Evolutionary conservation across 2,113 vertebrate genomes (phyloP), one percentile per base, ranked within the genome.

Genomic region (Laterallus jamaicensis): DNA sequence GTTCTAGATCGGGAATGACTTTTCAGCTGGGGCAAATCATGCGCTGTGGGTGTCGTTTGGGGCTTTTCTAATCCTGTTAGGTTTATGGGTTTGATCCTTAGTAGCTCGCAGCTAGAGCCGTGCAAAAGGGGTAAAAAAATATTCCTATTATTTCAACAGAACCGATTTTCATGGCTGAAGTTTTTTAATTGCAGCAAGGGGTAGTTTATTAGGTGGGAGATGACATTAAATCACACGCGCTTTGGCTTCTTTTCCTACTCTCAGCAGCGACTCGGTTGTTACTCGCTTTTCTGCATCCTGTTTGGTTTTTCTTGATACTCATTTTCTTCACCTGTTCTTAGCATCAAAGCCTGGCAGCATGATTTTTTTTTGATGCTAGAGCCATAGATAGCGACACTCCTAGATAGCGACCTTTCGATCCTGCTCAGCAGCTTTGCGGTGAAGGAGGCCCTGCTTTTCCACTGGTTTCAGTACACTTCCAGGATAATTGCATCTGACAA

Each of bases 401-500:
- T 35, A 35, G 35, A 35, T 35, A 35, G 35, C 35, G 35, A 35
- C 17, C 13, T 78, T 86, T 17, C 70, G 76, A 11, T 70, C 39
- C 40, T 50, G 40, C 91, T 88, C 56, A 84, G 66, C 62, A 83
- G 52, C 44, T 59, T 28, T 88, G 56, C 19, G 7, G 39, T 26
- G 82, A 86, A 85, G 31, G 22, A 20, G 7, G 6, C 63, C 37
- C 37, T 91, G 75, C 47, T 52, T 85, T 62, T 55, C 40, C 25
- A 12, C 44, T 86, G 63, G 40, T 64, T 68, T 12, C 64, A 35
- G 21, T 22, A 15, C 7, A 10, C 22, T 69, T 49, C 56, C 49
- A 80, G 80, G 96, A 44, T 87, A 82, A 96, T 79, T 93, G 54
- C 68, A 40, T 90, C 86, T 94, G 95, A 95, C 82, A 49, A 95